A percentile compares a stretch with the other conserved stretches of the same genome.
phyloP scores from a whole-genome alignment of 1,140 invertebrate genomes.

The Anastrepha obliqua region DNA sequence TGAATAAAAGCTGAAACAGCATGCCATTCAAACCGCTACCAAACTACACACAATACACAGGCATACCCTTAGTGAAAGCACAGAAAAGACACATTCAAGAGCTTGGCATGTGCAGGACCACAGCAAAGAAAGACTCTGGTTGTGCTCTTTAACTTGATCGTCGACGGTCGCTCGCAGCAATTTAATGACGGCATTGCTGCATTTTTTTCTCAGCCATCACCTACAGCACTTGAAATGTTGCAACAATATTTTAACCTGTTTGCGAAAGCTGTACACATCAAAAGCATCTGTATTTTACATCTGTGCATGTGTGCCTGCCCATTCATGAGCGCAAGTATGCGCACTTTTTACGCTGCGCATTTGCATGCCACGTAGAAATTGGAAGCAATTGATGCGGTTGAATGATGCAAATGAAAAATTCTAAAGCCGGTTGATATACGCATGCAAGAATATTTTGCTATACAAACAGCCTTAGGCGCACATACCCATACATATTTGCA shows the following conservation, averaged over 20 bases:
- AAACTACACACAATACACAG: background rate
- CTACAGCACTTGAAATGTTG: slow-evolving; percentile 15
- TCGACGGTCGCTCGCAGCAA: background rate
- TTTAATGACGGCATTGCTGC: background rate
- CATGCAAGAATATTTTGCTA: background rate
- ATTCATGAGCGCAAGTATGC: too few species aligned
- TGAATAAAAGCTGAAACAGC: background rate
- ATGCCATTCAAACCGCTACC: background rate
- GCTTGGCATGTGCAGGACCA: background rate
- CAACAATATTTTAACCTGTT: slow-evolving; percentile 43
- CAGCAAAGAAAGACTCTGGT: background rate
- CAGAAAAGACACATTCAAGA: background rate
- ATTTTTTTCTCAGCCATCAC: background rate
- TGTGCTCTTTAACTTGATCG: background rate
- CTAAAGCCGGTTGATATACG: background rate
- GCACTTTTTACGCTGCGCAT: background rate
- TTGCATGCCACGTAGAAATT: slow-evolving; percentile 47
- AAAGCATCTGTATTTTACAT: background rate
- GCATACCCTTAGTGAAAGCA: background rate
- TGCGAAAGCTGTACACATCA: slow-evolving; percentile 4
- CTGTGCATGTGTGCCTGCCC: background rate
- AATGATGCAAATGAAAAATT: slow-evolving; percentile 30
- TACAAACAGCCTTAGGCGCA: background rate
- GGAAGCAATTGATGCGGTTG: slow-evolving; percentile 48
- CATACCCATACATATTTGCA: background rate